These are phyloP conservation scores for Meteorus cinctellus DNA, from an alignment of 2,888 invertebrate genomes.

Conservation along the genomic window DNA sequence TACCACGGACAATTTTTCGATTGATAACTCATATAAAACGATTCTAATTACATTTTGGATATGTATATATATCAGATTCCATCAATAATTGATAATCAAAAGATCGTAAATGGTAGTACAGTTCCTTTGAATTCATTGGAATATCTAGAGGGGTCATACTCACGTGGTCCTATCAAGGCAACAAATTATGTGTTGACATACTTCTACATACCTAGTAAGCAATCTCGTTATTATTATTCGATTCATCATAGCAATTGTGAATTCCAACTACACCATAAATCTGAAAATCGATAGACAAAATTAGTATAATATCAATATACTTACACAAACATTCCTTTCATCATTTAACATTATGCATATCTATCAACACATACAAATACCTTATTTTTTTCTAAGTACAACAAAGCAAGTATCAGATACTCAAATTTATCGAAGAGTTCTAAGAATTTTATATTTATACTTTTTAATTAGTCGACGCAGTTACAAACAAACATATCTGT, in stretches of 20 bases:
- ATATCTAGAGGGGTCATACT: slow-evolving; percentile 8
- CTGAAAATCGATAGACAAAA: neutral
- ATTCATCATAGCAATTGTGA: neutral
- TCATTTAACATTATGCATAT: neutral
- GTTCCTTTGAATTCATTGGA: too few relatives aligned
- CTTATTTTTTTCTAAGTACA: neutral
- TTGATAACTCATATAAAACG: too few relatives aligned
- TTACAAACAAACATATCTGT: neutral
- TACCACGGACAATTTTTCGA: too few relatives aligned
- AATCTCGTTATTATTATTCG: slow-evolving; percentile 46
- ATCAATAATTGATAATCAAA: too few relatives aligned
- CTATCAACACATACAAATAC: neutral
- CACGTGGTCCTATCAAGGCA: neutral
- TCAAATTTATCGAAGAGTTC: neutral
- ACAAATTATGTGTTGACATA: neutral
- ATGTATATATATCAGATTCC: too few relatives aligned
- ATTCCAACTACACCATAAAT: neutral
- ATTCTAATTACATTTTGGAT: too few relatives aligned
- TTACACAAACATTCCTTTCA: neutral
- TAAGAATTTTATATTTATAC: neutral
- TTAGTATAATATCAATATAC: neutral
- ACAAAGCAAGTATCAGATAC: neutral
- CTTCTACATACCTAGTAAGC: slow-evolving; percentile 41
- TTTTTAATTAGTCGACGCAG: neutral
- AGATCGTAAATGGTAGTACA: too few relatives aligned